Percentiles rank a stretch among this genome's conserved stretches.
phyloP scores from a whole-genome alignment of 2,888 invertebrate genomes.

The Polymixis lichenea region DNA sequence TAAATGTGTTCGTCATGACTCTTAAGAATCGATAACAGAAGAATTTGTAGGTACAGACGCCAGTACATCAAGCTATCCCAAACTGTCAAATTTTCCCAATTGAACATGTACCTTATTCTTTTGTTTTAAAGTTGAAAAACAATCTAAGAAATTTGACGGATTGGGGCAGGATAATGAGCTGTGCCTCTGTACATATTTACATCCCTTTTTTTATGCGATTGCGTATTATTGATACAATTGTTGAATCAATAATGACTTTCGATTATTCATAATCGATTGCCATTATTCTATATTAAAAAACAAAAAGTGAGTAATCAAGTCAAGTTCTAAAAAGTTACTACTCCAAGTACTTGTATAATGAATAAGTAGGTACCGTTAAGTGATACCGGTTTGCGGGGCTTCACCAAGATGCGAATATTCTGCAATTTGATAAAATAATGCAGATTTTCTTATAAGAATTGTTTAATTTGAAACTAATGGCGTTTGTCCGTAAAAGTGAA shows the following conservation, averaged over 20 bases:
- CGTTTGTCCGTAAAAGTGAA: background rate
- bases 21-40: background rate
- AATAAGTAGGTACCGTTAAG: background rate
- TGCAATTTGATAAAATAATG: constrained; percentile 32
- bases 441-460: background rate
- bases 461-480: background rate
- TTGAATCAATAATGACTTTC: background rate
- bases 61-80: too few relatives aligned
- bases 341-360: constrained; percentile 5
- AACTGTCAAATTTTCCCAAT: too few relatives aligned
- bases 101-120: too few relatives aligned
- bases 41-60: constrained; percentile 1
- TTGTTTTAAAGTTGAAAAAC: too few relatives aligned
- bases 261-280: background rate
- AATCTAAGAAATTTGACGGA: too few relatives aligned
- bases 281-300: too few relatives aligned
- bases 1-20: constrained; percentile 19
- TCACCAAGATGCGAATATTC: constrained; percentile 54
- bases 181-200: too few relatives aligned
- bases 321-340: background rate
- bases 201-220: constrained; percentile 9
- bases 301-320: background rate
- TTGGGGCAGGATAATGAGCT: too few relatives aligned
- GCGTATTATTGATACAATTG: background rate
- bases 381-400: constrained; percentile 56